Conservation (phyloP, 2,888 invertebrate genomes). For the Strigamia maritima region DNA sequence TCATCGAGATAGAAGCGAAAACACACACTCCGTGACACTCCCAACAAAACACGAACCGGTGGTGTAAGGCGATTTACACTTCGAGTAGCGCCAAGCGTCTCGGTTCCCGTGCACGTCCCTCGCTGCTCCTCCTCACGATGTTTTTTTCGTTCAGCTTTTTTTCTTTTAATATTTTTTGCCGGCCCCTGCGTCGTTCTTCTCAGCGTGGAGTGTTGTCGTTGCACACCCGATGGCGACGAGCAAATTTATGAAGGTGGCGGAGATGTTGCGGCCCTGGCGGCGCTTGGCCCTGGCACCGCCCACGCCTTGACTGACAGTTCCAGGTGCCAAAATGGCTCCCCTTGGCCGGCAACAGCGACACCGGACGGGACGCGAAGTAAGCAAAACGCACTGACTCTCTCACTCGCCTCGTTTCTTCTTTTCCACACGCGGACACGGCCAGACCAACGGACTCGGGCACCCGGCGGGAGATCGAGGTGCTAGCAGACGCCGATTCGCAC, state of each 20-base stretch:
- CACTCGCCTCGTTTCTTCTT: slow-evolving; percentile 15
- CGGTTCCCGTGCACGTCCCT: neutral
- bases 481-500: slow-evolving; percentile 22
- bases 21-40: slow-evolving; percentile 31
- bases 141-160: neutral
- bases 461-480: neutral
- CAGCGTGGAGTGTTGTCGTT: slow-evolving; percentile 32
- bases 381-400: slow-evolving; percentile 27
- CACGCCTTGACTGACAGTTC: slow-evolving; percentile 37
- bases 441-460: neutral
- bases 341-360: slow-evolving; percentile 34
- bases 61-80: slow-evolving; percentile 7
- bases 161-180: slow-evolving; percentile 8
- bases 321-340: slow-evolving; percentile 39
- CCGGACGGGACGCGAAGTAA: slow-evolving; percentile 17
- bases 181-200: slow-evolving; percentile 1
- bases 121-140: neutral
- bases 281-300: slow-evolving; percentile 36
- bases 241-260: slow-evolving; percentile 39
- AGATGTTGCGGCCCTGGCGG: slow-evolving; percentile 34
- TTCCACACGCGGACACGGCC: neutral
- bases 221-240: slow-evolving; percentile 30
- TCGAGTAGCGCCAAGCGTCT: neutral
- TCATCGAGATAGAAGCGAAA: slow-evolving; percentile 58
- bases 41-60: slow-evolving; percentile 7